A percentile compares a stretch with the other conserved stretches of the same genome.
Evolutionary conservation across 2,888 invertebrate genomes (phyloP).

Genomic region (Mimumesa dahlbomi): DNA sequence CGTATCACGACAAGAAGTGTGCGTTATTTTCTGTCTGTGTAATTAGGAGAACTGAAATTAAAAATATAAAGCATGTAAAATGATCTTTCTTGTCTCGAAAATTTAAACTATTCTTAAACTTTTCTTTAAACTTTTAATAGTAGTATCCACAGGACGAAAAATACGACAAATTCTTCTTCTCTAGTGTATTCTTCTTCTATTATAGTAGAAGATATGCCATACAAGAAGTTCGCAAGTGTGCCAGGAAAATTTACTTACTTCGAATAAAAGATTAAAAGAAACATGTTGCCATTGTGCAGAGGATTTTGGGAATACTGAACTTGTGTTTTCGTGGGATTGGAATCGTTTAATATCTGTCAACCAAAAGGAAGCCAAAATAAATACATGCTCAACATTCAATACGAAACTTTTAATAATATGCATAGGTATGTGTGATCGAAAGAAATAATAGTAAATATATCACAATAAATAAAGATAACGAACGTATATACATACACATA

Average conservation of each 20-base stretch:
- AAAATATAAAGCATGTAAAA: no score
- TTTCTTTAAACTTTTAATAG: no score
- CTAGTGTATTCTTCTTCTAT: neutral
- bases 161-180: no score
- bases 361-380: conserved; percentile 41
- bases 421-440: conserved; percentile 30
- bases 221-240: conserved; percentile 27
- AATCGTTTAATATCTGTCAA: conserved; percentile 47
- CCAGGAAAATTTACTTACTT: conserved; percentile 39
- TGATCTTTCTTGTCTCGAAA: no score
- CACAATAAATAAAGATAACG: conserved; percentile 52
- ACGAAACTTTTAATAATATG: conserved; percentile 38
- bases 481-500: conserved; percentile 36
- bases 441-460: conserved; percentile 38
- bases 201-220: conserved; percentile 1
- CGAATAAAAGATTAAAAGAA: conserved; percentile 33
- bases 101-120: no score
- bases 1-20: no score
- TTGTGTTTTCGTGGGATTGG: conserved; percentile 34
- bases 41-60: no score
- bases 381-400: conserved; percentile 38
- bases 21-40: no score
- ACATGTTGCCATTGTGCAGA: conserved; percentile 32
- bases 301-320: conserved; percentile 46
- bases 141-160: no score